Evolutionary conservation across 2,888 invertebrate genomes (phyloP).

Genomic region (Agriopis leucophaearia): DNA sequence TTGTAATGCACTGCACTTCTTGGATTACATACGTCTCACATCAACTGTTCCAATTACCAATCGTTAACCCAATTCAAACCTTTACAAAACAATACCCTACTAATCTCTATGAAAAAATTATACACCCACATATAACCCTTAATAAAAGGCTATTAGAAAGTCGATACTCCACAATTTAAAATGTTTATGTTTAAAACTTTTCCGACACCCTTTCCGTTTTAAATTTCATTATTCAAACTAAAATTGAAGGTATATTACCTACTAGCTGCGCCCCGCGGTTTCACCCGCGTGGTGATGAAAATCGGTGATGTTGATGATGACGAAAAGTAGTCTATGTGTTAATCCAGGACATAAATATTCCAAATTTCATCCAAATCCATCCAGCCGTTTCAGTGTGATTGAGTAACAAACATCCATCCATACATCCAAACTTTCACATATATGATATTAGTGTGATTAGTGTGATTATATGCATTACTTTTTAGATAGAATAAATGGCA

Average conservation of each 20-base stretch:
- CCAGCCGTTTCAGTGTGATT: too few species aligned
- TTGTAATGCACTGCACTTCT: slow-evolving; percentile 45
- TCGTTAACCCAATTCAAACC: neutral
- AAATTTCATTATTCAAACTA: neutral
- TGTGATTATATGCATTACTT: too few species aligned
- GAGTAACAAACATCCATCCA: too few species aligned
- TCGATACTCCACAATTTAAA: slow-evolving; percentile 4
- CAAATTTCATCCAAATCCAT: too few species aligned
- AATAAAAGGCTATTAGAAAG: neutral
- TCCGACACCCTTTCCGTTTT: slow-evolving; percentile 12
- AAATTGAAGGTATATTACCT: too few species aligned
- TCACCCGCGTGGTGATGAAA: too few species aligned
- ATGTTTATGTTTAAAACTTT: neutral
- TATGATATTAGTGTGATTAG: too few species aligned
- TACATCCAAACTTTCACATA: too few species aligned
- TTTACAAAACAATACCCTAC: neutral
- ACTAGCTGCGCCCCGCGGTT: too few species aligned
- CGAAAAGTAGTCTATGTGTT: too few species aligned
- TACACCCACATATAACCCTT: neutral
- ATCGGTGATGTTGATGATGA: too few species aligned
- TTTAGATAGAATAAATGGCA: neutral
- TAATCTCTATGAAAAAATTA: neutral
- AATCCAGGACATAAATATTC: too few species aligned
- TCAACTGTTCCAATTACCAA: neutral
- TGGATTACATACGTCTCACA: neutral